phyloP scores from a whole-genome alignment of 92 coral and sea anemone genomes.

The Epizoanthus ramosus region DNA sequence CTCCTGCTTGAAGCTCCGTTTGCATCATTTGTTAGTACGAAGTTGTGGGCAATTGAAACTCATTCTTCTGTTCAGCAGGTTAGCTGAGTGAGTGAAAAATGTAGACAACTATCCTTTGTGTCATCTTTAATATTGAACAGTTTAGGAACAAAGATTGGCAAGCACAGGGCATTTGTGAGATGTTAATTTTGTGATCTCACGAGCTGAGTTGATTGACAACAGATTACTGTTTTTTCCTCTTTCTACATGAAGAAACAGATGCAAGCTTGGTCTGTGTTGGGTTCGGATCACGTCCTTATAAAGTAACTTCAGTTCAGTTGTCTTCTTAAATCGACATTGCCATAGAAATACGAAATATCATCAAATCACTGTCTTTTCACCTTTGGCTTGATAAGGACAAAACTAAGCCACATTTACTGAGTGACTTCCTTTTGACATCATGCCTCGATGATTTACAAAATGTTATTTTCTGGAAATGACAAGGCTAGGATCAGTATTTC shows the following conservation, averaged over 20 bases:
- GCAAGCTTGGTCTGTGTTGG: neutral
- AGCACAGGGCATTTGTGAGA: slow-evolving; percentile 2
- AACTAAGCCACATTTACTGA: neutral
- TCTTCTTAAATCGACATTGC: neutral
- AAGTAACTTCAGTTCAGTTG: neutral
- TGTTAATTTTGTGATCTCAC: slow-evolving; percentile 2
- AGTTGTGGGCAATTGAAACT: neutral
- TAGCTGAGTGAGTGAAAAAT: neutral
- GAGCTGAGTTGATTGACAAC: neutral
- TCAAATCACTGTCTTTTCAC: too few species aligned
- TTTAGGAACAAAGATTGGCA: slow-evolving; percentile 1
- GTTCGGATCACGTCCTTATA: neutral
- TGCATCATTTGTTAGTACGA: neutral
- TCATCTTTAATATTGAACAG: slow-evolving; percentile 10
- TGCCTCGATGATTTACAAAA: neutral
- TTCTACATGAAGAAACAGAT: neutral
- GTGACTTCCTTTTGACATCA: neutral
- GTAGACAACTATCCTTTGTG: slow-evolving; percentile 5
- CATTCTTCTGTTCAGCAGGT: neutral
- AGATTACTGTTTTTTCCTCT: neutral
- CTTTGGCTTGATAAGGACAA: neutral
- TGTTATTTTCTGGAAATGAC: neutral
- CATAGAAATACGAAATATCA: too few species aligned
- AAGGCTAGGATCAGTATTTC: neutral
- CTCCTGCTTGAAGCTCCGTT: neutral